Evolutionary conservation across 1,140 invertebrate species (phyloP).

Genomic region (Theocolax elegans): DNA sequence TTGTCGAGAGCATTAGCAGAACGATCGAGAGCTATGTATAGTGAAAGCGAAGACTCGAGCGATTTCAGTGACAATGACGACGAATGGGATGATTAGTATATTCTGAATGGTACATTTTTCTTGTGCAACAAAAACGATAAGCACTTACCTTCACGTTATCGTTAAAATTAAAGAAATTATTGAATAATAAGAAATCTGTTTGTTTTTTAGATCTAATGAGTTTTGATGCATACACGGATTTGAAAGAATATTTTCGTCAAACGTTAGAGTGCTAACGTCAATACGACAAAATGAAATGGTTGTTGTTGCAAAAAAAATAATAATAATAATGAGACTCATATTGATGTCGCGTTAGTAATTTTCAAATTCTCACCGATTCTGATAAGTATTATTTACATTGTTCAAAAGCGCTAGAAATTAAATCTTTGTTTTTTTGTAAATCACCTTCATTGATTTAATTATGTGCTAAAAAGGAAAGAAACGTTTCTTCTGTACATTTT

Average conservation of each 20-base stretch:
- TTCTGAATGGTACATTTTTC: slow-evolving; percentile 35
- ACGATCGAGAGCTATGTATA: slow-evolving; percentile 77
- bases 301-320: slow-evolving; percentile 34
- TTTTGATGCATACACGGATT: slow-evolving; percentile 37
- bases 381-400: slow-evolving; percentile 41
- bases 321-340: slow-evolving; percentile 44
- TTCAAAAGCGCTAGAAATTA: slow-evolving; percentile 32
- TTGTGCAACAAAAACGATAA: not conserved
- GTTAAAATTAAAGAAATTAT: too few relatives aligned
- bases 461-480: slow-evolving; percentile 11
- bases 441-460: slow-evolving; percentile 26
- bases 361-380: slow-evolving; percentile 35
- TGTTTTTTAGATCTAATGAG: slow-evolving; percentile 14
- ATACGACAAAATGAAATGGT: slow-evolving; percentile 32
- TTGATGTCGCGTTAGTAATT: slow-evolving; percentile 42
- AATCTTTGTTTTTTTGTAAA: slow-evolving; percentile 30
- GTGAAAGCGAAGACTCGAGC: slow-evolving; percentile 70
- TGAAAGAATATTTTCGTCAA: slow-evolving; percentile 26
- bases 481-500: slow-evolving; percentile 37
- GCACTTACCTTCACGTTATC: too few relatives aligned
- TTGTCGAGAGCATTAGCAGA: slow-evolving; percentile 82
- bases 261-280: slow-evolving; percentile 28
- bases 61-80: slow-evolving; percentile 73
- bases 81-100: slow-evolving; percentile 76
- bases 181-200: too few relatives aligned